Conservation (phyloP, 2,113 vertebrate genomes). For the Pimephales promelas region DNA sequence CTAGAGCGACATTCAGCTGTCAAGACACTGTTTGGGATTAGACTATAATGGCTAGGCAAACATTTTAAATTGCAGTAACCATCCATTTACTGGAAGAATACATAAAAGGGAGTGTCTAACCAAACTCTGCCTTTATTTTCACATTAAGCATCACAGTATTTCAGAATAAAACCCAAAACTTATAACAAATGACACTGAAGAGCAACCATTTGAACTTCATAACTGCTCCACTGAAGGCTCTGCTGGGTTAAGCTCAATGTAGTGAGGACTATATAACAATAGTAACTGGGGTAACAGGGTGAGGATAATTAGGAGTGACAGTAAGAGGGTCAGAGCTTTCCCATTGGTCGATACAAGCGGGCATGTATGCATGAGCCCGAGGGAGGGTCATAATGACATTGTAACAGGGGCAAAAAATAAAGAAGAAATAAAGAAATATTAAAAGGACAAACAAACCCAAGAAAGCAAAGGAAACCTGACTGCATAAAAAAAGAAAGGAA, state of each 20-base stretch:
- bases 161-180: neutral
- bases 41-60: neutral
- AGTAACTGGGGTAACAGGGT: conserved; percentile 42
- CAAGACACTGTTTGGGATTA: neutral
- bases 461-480: neutral
- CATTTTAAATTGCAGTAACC: neutral
- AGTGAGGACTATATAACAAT: neutral
- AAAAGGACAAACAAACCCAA: neutral
- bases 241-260: conserved; percentile 7
- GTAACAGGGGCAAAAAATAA: neutral
- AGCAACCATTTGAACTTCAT: neutral
- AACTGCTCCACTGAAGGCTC: neutral
- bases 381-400: conserved; percentile 55
- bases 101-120: neutral
- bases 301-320: conserved; percentile 61
- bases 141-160: conserved; percentile 3
- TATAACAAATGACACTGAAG: neutral
- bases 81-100: neutral
- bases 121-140: neutral
- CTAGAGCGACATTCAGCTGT: neutral
- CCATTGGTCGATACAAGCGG: conserved; percentile 59
- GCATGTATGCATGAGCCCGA: conserved; percentile 37
- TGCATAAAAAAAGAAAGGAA: neutral
- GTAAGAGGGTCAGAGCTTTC: conserved; percentile 49
- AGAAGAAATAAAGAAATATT: neutral